Percentiles rank a stretch among this genome's conserved stretches.
These are phyloP conservation scores for Macquaria australasica DNA, from an alignment of 2,113 vertebrate species.

Conservation along the genomic window DNA sequence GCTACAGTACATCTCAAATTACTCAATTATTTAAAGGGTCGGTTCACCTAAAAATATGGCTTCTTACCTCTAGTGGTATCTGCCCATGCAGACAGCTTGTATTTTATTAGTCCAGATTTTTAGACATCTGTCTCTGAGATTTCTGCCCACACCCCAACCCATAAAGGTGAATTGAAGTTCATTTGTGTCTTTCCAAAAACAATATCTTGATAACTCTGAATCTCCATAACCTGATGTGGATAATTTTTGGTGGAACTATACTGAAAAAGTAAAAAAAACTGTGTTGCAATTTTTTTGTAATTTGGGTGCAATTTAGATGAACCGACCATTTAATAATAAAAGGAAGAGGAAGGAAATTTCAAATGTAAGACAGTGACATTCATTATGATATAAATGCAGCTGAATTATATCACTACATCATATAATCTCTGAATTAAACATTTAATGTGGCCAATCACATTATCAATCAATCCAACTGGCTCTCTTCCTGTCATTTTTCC, in stretches of 20 bases:
- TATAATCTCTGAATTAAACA: conserved; percentile 28
- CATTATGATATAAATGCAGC: background rate
- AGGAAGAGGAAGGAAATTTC: background rate
- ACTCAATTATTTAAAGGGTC: background rate
- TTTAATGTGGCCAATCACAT: conserved; percentile 11
- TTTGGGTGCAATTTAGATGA: background rate
- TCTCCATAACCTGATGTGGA: background rate
- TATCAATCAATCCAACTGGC: conserved; percentile 25
- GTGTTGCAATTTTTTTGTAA: background rate
- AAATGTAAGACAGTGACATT: background rate
- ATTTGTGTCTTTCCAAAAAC: background rate
- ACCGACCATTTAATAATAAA: background rate
- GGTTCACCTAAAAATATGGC: background rate
- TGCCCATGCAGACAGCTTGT: background rate
- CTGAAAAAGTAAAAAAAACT: background rate
- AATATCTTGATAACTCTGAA: background rate
- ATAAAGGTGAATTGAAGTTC: background rate
- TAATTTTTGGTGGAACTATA: background rate
- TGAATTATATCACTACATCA: background rate
- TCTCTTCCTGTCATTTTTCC: conserved; percentile 8
- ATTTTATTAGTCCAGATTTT: background rate
- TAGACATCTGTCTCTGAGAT: background rate
- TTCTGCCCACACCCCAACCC: background rate
- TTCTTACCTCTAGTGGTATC: background rate
- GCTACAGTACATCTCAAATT: background rate